Conservation (phyloP, 2,797 vertebrate genomes). For the Decapterus maruadsi region DNA sequence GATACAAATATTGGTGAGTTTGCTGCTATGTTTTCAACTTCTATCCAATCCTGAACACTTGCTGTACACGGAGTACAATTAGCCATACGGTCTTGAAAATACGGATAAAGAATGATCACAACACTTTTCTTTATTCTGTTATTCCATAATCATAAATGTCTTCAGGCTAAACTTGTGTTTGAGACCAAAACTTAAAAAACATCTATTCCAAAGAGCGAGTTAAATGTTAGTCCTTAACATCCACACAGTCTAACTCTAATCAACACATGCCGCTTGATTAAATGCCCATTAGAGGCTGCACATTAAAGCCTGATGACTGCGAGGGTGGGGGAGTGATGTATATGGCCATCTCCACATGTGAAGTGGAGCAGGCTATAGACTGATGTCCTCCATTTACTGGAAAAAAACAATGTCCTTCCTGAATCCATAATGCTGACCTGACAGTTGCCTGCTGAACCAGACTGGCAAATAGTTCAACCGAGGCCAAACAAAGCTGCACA, state of each 20-base stretch:
- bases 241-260: slow-evolving; percentile 26
- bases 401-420: slow-evolving; percentile 23
- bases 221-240: slow-evolving; percentile 23
- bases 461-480: not conserved
- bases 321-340: slow-evolving; percentile 55
- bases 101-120: not conserved
- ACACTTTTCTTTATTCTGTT: not conserved
- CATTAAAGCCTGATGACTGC: slow-evolving; percentile 62
- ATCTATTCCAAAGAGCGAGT: not conserved
- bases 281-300: slow-evolving; percentile 61
- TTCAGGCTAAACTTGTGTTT: not conserved
- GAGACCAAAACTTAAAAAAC: not conserved
- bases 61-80: not conserved
- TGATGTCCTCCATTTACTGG: slow-evolving; percentile 67
- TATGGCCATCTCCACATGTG: slow-evolving; percentile 55
- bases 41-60: not conserved
- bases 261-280: slow-evolving; percentile 64
- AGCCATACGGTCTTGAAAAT: not conserved
- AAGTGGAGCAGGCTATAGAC: slow-evolving; percentile 59
- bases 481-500: not conserved
- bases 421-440: slow-evolving; percentile 39
- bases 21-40: not conserved
- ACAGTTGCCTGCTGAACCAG: slow-evolving; percentile 20
- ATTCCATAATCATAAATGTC: not conserved
- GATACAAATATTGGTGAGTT: not conserved